Evolutionary conservation across 2,888 invertebrate species (phyloP).

Genomic region (Acrocera orbiculus): DNA sequence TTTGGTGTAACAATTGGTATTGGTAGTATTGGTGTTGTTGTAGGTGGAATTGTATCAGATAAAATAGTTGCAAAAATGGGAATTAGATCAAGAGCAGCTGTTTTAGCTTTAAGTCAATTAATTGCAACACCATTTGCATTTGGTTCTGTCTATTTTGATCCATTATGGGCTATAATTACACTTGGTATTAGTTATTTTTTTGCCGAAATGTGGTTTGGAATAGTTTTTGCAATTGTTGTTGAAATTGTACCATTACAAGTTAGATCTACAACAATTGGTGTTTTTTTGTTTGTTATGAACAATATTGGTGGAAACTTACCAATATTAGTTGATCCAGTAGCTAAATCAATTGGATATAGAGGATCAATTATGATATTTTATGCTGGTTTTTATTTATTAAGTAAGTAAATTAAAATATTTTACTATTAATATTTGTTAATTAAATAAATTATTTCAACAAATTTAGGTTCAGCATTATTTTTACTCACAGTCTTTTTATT

Average conservation of each 20-base stretch:
- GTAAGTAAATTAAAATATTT: conserved; percentile 36
- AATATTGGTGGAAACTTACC: conserved; percentile 82
- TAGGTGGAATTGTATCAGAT: conserved; percentile 62
- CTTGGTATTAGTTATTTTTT: conserved; percentile 79
- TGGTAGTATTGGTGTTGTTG: conserved; percentile 48
- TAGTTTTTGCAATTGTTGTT: conserved; percentile 75
- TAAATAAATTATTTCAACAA: conserved; percentile 6
- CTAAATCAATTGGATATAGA: conserved; percentile 63
- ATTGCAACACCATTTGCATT: conserved; percentile 71
- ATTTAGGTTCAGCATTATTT: conserved; percentile 60
- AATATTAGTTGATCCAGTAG: conserved; percentile 70
- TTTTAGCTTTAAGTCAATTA: conserved; percentile 65
- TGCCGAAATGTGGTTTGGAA: conserved; percentile 91
- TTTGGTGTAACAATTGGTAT: conserved; percentile 76
- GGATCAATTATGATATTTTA: conserved; percentile 76
- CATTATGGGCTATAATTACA: conserved; percentile 72
- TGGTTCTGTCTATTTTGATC: conserved; percentile 66
- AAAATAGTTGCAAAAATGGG: conserved; percentile 79
- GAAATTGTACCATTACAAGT: conserved; percentile 71
- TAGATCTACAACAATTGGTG: conserved; percentile 68
- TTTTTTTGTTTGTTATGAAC: conserved; percentile 83
- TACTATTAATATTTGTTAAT: neutral
- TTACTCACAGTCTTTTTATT: conserved; percentile 65
- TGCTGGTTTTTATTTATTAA: conserved; percentile 70
- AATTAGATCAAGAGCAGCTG: conserved; percentile 58